These are phyloP conservation scores for Tetramorium parvispinum DNA, from an alignment of 1,140 invertebrate species.

Conservation along the genomic window DNA sequence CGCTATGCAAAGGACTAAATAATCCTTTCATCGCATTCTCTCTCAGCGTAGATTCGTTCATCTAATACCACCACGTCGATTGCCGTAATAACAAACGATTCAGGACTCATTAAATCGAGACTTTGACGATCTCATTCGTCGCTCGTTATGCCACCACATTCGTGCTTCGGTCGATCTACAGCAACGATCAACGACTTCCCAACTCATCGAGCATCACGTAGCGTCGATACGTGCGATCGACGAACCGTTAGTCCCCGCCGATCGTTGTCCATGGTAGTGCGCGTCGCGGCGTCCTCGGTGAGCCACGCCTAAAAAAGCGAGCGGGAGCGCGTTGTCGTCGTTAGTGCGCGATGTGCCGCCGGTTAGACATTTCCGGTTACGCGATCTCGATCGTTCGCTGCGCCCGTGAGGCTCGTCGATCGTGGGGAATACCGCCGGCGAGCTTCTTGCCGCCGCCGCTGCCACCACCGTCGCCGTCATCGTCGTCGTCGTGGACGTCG, in stretches of 20 bases:
- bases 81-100: background rate
- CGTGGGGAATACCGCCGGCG: constrained; percentile 54
- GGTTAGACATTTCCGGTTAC: constrained; percentile 69
- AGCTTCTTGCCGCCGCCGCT: background rate
- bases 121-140: background rate
- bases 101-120: background rate
- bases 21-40: background rate
- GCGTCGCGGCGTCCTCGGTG: constrained; percentile 15
- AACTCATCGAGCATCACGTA: constrained; percentile 24
- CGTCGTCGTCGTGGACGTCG: constrained; percentile 48
- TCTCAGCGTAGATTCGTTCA: background rate
- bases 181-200: background rate
- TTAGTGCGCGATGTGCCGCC: constrained; percentile 78
- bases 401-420: constrained; percentile 36
- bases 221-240: constrained; percentile 2
- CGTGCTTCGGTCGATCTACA: background rate
- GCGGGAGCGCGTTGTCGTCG: constrained; percentile 27
- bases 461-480: background rate
- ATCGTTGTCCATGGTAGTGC: constrained; percentile 14
- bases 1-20: background rate
- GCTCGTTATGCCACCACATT: background rate
- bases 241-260: constrained; percentile 54
- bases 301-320: constrained; percentile 50
- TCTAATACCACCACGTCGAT: background rate
- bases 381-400: constrained; percentile 54